Evolutionary conservation across 2,113 vertebrate genomes (phyloP), one percentile per base, ranked within the genome.

Genomic region (Lipophrys pholis): DNA sequence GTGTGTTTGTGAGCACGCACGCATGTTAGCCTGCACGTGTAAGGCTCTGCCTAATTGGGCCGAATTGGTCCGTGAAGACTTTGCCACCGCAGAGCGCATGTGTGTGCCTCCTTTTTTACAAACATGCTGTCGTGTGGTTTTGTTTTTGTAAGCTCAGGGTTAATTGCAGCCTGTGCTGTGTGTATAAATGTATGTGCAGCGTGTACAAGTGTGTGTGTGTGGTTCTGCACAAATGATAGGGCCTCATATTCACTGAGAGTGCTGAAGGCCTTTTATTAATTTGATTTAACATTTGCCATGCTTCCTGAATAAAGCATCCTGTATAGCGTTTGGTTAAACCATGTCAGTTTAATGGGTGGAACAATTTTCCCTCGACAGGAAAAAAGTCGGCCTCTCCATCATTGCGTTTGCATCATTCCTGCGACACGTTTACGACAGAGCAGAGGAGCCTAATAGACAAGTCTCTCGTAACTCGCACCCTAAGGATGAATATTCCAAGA

Each of bases 21-120:
- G 54, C 43, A 55, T 69, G 66, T 73, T 66, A 68, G 69, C 41
- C 2, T 42, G 41, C 41, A 11, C 54, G 77, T n/a, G 9, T 62
- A 48, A 73, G 61, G 84, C 85, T 84, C 67, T 80, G 87, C 85
- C 91, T 94, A 94, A 94, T 94, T 94, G 92, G 93, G 83, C 89
- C 63, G 83, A 88, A 86, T 86, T 88, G 78, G 88, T 77, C 91
- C 78, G 65, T 84, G 89, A 90, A 91, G 91, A 84, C 87, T 82
- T 76, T 11, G 84, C 84, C 90, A 92, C 90, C 86, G 12, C 90
- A 89, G 69, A 84, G 79, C 54, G 73, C 71, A 73, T 78, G 71
- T 87, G 85, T 87, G 70, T 77, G 85, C 21, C 82, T 87, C 80
- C 65, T 76, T 73, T 66, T 76, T 76, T 83, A 85, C 88, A 90